Conservation (phyloP, 1,140 invertebrate genomes). For the Maconellicoccus hirsutus region DNA sequence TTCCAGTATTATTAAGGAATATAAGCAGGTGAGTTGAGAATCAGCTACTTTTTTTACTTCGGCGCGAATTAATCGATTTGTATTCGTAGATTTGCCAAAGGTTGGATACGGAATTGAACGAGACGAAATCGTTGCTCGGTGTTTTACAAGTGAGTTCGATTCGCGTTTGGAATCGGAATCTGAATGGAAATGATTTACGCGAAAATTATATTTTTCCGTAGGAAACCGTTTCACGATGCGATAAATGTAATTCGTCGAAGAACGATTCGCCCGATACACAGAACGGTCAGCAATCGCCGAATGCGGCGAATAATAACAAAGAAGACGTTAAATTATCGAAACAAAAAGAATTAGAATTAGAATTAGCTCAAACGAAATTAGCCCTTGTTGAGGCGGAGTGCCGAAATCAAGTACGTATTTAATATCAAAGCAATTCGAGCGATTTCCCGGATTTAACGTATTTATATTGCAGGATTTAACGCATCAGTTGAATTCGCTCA, state of each 20-base stretch:
- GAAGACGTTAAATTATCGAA: constrained; percentile 37
- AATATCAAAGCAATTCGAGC: no score
- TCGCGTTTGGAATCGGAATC: constrained; percentile 32
- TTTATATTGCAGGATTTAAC: constrained; percentile 59
- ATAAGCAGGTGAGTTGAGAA: constrained; percentile 54
- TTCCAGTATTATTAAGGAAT: constrained; percentile 71
- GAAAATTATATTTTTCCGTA: constrained; percentile 21
- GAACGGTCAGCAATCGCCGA: neutral
- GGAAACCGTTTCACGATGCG: constrained; percentile 29
- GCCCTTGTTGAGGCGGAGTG: constrained; percentile 95
- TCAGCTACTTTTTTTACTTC: no score
- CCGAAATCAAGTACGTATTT: constrained; percentile 64
- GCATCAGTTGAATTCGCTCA: constrained; percentile 75
- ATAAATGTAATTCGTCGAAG: constrained; percentile 26
- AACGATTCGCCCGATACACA: neutral
- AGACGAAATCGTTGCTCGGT: neutral
- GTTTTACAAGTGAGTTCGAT: neutral
- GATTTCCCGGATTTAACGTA: neutral
- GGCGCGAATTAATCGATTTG: neutral
- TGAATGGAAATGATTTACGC: no score
- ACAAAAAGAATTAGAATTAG: constrained; percentile 83
- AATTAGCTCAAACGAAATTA: constrained; percentile 90
- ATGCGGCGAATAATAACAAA: constrained; percentile 11
- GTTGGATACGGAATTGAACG: neutral
- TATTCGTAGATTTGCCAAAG: constrained; percentile 24